Conservation (phyloP, 2,797 vertebrate species). For the Danio kyathit region DNA sequence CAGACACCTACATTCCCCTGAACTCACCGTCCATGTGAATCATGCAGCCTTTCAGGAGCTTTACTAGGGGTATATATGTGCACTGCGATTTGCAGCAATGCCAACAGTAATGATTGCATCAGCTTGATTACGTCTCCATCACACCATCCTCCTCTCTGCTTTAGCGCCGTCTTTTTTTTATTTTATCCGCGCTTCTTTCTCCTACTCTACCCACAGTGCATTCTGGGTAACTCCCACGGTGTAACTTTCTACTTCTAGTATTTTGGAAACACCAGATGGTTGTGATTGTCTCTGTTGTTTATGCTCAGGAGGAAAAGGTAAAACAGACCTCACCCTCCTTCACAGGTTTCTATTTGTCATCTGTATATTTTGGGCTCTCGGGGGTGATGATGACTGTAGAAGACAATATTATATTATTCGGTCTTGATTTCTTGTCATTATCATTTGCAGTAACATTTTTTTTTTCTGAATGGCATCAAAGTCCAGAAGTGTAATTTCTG, state of each 20-base stretch:
- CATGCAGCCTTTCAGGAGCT: slow-evolving; percentile 13
- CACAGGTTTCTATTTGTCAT: background rate
- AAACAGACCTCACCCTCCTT: background rate
- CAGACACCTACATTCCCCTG: slow-evolving; percentile 47
- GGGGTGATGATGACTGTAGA: background rate
- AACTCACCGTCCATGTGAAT: slow-evolving; percentile 24
- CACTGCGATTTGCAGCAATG: slow-evolving; percentile 15
- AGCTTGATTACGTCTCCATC: slow-evolving; percentile 10
- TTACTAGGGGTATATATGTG: slow-evolving; percentile 23
- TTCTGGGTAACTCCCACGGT: slow-evolving; percentile 20
- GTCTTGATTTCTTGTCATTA: background rate
- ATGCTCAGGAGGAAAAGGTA: background rate
- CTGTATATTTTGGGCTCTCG: background rate
- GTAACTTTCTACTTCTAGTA: background rate
- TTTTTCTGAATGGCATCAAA: background rate
- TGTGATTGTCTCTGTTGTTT: slow-evolving; percentile 22
- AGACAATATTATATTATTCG: background rate
- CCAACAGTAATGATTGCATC: slow-evolving; percentile 38
- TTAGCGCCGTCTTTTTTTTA: slow-evolving; percentile 6
- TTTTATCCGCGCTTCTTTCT: slow-evolving; percentile 1
- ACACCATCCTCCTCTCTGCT: background rate
- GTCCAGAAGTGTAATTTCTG: background rate
- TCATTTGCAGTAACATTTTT: background rate
- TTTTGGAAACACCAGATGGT: slow-evolving; percentile 15
- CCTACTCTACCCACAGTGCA: slow-evolving; percentile 4